Base-by-base conservation (phyloP, 2,888 invertebrate species). In the Apoda limacodes region DNA sequence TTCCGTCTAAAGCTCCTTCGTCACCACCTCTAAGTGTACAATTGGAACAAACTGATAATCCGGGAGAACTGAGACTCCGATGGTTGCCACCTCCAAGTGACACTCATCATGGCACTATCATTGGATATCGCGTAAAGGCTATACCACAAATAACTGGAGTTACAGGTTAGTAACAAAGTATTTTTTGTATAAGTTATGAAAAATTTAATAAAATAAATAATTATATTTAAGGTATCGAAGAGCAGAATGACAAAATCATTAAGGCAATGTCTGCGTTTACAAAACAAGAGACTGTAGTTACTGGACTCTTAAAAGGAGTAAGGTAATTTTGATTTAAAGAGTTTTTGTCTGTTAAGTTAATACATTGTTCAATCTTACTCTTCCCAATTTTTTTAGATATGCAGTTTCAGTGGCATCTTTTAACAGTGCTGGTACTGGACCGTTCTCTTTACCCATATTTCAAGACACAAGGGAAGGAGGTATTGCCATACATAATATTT, bases 391-490 rank as follows among this genome's bases (percentile, higher is more conserved):
- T n/a, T n/a, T n/a, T 7, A 88, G 91, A 50, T 95, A 95, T 66
- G 88, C 90, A 36, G 87, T 95, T 10, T 87, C 89, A 10, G 88
- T 95, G 24, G 87, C 90, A 32, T 93, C 94, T 0, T 90, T 90
- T 61, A 95, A 95, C 61, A 85, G 88, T 36, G 89, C 92, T 9
- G 93, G 94, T 0, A 84, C 87, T 22, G 93, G 95, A 5, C 92
- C 94, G 1, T 85, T 88, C 44, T 92, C 93, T 9, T 83, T 87
- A 3, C 86, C 88, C 17, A 78, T 92, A 11, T 86, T 88, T 44
- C 91, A 91, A 35, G 90, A 90, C 20, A 95, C 95, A 0, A 85
- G 92, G 35, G 94, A 94, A 83, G 93, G 94, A 63, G 89, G 90
- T 89, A 65, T n/a, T n/a, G n/a, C n/a, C n/a, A n/a, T n/a, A n/a